phyloP scores from a whole-genome alignment of 2,797 vertebrate genomes.

The Macroramphosus scolopax region DNA sequence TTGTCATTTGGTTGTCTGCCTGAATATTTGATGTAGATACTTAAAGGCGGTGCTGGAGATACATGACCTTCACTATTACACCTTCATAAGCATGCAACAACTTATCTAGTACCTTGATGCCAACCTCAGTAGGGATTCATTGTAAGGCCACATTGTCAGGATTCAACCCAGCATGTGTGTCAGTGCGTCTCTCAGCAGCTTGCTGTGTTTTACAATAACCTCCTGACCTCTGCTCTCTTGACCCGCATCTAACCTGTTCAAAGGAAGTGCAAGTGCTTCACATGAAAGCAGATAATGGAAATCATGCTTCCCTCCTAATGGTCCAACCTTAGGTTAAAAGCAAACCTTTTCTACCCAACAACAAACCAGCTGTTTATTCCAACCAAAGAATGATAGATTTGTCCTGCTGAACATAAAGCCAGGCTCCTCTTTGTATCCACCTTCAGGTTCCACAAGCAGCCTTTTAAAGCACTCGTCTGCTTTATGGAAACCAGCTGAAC shows the following conservation, averaged over 20 bases:
- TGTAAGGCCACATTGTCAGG: too few relatives aligned
- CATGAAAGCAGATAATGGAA: constrained; percentile 27
- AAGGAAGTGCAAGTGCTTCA: constrained; percentile 15
- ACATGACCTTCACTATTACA: too few relatives aligned
- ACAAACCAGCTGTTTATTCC: constrained; percentile 31
- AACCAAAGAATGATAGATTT: constrained; percentile 26
- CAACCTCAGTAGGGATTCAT: too few relatives aligned
- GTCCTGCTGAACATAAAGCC: constrained; percentile 34
- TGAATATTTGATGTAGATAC: too few relatives aligned
- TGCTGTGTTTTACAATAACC: constrained; percentile 1
- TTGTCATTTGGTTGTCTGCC: too few relatives aligned
- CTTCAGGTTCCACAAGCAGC: constrained; percentile 4
- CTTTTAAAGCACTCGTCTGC: constrained; percentile 22
- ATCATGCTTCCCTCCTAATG: constrained; percentile 19
- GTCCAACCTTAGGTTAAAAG: constrained; percentile 42
- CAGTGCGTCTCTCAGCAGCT: too few relatives aligned
- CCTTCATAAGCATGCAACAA: too few relatives aligned
- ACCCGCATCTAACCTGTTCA: constrained; percentile 25
- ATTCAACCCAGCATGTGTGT: too few relatives aligned
- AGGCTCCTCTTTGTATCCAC: constrained; percentile 30
- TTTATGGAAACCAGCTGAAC: constrained; percentile 35
- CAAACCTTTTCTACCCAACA: constrained; percentile 8
- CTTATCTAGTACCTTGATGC: too few relatives aligned
- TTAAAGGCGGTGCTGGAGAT: too few relatives aligned
- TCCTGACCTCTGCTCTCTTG: constrained; percentile 24